Evolutionary conservation across 2,888 invertebrate species (phyloP).

Genomic region (Lepidochrysops patricia): DNA sequence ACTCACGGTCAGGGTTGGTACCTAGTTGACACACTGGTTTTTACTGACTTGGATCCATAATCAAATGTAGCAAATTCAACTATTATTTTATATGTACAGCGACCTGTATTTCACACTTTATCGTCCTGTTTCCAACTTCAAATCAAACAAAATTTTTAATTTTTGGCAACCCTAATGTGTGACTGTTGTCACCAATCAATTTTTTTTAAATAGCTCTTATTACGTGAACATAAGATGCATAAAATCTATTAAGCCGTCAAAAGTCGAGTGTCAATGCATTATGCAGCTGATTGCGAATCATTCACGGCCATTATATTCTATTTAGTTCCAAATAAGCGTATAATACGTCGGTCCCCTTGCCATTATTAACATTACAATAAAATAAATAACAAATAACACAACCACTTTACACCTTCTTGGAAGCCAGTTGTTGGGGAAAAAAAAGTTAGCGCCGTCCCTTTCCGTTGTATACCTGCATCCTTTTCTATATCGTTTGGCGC

Average conservation of each 20-base stretch:
- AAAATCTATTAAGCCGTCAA: constrained; percentile 54
- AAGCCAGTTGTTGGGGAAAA: constrained; percentile 62
- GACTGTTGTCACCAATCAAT: too few species aligned
- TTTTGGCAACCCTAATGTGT: too few species aligned
- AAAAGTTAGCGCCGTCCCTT: constrained; percentile 35
- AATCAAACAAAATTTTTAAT: too few species aligned
- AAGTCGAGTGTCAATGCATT: constrained; percentile 52
- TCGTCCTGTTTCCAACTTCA: too few species aligned
- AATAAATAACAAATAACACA: constrained; percentile 67
- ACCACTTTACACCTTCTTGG: constrained; percentile 73
- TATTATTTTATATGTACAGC: too few species aligned
- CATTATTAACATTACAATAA: constrained; percentile 75
- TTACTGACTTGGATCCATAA: too few species aligned
- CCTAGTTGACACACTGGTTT: too few species aligned
- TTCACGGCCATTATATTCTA: constrained; percentile 72
- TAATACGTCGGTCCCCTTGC: constrained; percentile 63
- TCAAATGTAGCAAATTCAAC: too few species aligned
- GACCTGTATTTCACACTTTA: too few species aligned
- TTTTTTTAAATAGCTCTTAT: too few species aligned
- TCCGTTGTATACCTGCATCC: constrained; percentile 37
- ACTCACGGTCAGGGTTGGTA: too few species aligned
- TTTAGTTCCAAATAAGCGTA: constrained; percentile 74
- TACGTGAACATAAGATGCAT: background rate
- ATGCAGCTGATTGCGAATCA: constrained; percentile 67
- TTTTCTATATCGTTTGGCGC: constrained; percentile 44